These are phyloP conservation scores for Macrotrachela quadricornifera DNA, from an alignment of 1,140 invertebrate species.

Conservation along the genomic window DNA sequence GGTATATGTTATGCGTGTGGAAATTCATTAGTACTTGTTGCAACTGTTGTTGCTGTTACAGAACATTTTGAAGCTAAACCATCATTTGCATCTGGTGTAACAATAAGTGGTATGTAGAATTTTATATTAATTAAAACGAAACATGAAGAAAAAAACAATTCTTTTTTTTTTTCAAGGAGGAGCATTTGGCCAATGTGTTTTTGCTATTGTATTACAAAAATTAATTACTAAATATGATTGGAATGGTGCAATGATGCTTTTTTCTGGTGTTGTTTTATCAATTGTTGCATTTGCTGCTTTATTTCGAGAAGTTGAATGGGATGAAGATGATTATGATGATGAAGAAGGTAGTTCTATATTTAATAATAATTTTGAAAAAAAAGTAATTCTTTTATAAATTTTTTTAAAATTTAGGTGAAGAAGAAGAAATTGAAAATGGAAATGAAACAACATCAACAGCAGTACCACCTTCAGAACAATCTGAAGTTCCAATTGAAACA, in stretches of 20 bases:
- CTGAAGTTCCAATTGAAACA: no score
- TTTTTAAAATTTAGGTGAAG: no score
- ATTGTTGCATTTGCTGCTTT: conserved; percentile 1
- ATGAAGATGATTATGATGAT: background rate
- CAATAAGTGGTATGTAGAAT: conserved; percentile 1
- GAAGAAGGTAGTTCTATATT: background rate
- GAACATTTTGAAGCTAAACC: conserved; percentile 8
- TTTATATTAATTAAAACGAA: no score
- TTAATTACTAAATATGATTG: conserved; percentile 2
- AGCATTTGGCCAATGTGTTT: conserved; percentile 7
- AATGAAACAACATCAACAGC: no score
- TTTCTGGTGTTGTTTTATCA: conserved; percentile 1
- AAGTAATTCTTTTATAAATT: no score
- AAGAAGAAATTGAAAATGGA: no score
- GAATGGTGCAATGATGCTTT: background rate
- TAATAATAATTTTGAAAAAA: no score
- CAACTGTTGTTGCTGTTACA: conserved; percentile 4
- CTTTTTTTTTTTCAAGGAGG: background rate
- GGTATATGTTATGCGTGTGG: conserved; percentile 1
- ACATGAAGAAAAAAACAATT: no score
- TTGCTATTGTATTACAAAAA: conserved; percentile 4
- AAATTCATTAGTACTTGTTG: conserved; percentile 1
- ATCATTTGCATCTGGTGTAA: conserved; percentile 5
- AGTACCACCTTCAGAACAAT: no score
- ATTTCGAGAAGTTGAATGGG: conserved; percentile 1